Percentiles rank a stretch among this genome's conserved stretches.
Conservation (phyloP, 2,797 vertebrate genomes). For the Thaleichthys pacificus region DNA sequence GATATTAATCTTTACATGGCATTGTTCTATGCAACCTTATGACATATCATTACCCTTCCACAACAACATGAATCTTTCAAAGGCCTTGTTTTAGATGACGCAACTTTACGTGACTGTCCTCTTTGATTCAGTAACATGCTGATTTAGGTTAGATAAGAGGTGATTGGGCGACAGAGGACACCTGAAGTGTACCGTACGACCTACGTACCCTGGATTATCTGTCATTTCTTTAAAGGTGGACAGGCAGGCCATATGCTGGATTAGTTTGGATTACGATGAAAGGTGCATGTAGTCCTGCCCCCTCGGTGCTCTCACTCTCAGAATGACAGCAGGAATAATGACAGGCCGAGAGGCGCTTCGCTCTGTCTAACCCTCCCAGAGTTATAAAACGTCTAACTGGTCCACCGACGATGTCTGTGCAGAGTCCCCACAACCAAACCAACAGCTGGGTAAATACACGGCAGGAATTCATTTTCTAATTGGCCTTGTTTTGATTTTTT, state of each 20-base stretch:
- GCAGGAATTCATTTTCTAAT: conserved; percentile 58
- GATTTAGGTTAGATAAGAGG: too few species aligned
- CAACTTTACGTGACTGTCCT: background rate
- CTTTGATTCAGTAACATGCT: background rate
- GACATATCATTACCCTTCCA: too few species aligned
- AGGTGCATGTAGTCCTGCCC: background rate
- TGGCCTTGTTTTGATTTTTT: conserved; percentile 16
- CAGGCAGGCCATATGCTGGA: background rate
- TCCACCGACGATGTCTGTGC: conserved; percentile 22
- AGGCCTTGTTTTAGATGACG: background rate
- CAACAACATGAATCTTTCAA: too few species aligned
- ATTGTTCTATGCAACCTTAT: too few species aligned
- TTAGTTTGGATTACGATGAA: background rate
- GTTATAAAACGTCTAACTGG: conserved; percentile 32
- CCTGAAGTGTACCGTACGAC: too few species aligned
- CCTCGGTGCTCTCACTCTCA: background rate
- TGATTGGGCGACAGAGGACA: too few species aligned
- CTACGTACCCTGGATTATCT: too few species aligned
- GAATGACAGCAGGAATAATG: conserved; percentile 33
- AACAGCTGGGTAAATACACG: conserved; percentile 64
- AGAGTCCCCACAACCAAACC: conserved; percentile 17
- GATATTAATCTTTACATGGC: too few species aligned
- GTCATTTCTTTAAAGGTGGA: background rate
- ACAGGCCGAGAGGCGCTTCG: background rate
- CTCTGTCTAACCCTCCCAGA: conserved; percentile 15